These are phyloP conservation scores for Rousettus madagascariensis DNA, from an alignment of 2,797 vertebrate species.

Conservation along the genomic window DNA sequence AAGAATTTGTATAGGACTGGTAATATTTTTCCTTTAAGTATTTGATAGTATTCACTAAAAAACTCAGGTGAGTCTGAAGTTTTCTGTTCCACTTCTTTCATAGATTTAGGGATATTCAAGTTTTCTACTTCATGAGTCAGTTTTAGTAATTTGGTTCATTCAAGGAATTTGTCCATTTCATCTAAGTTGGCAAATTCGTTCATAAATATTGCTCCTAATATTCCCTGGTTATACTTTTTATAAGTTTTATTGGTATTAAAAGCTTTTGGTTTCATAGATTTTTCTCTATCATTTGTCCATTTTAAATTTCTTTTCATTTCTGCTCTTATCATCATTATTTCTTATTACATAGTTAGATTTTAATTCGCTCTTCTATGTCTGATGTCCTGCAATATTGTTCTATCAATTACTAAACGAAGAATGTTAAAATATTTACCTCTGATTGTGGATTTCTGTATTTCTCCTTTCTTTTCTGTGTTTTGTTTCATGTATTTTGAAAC, in stretches of 20 bases:
- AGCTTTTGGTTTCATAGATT: background rate
- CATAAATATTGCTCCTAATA: background rate
- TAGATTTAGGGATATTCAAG: background rate
- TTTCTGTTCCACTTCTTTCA: background rate
- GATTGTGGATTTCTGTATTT: background rate
- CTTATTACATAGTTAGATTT: background rate
- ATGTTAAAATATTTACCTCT: background rate
- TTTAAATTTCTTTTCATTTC: background rate
- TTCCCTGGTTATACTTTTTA: background rate
- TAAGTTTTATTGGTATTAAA: background rate
- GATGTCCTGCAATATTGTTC: background rate
- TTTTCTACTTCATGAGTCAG: background rate
- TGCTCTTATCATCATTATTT: background rate
- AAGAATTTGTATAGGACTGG: background rate
- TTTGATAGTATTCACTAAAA: background rate
- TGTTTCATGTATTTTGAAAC: background rate
- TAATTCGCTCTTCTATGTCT: background rate
- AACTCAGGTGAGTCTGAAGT: background rate
- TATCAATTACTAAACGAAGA: background rate
- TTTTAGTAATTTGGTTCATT: background rate
- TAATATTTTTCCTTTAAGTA: background rate
- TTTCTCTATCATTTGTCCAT: background rate
- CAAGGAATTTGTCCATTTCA: background rate
- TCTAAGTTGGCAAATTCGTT: background rate
- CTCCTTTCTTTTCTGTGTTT: background rate